Base-by-base conservation (phyloP, 1,140 invertebrate species). In the Meteorus sp. region DNA sequence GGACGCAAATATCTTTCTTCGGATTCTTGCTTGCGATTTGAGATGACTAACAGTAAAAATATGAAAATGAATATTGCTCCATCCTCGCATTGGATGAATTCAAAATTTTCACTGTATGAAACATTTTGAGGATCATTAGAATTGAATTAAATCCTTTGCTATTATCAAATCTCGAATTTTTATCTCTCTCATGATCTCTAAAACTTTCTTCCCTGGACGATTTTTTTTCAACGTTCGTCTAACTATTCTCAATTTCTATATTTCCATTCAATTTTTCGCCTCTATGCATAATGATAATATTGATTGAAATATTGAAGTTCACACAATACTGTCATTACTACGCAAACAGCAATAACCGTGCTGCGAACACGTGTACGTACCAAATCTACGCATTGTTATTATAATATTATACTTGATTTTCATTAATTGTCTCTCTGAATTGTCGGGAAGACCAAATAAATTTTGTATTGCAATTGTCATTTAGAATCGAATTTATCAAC, bases 321-420 rank as follows among this genome's bases (percentile, higher is more conserved):
- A 13, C 22, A 17, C 20, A 59, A 4, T 29, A 29, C 27, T 29
- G 9, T 39, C 13, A 57, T n/a, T 20, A 48, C 41, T 35, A 44
- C 35, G 22, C 45, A 53, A 56, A 61, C 56, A 39, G 23, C 50
- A 60, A 63, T 37, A 51, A n/a, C 62, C 67, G 73, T 69, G 74
- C 68, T 63, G 70, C 73, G 68, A 75, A 74, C 69, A 72, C 72
- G 71, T 77, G 75, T 77, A 79, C 77, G 76, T 77, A 78, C 70
- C 67, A 64, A 59, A 59, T 69, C 74, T 76, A 76, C 74, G 74
- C 70, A 78, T 77, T 70, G 75, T 77, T 78, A 77, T 76, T 70
- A 69, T 54, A 59, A 59, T 70, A 69, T 67, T n/a, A n/a, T n/a
- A n/a, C n/a, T 62, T 68, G 55, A 17, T 68, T 73, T 76, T 71